Evolutionary conservation across 2,113 vertebrate genomes (phyloP), one percentile per base, ranked within the genome.

Genomic region (Tetrao urogallus): DNA sequence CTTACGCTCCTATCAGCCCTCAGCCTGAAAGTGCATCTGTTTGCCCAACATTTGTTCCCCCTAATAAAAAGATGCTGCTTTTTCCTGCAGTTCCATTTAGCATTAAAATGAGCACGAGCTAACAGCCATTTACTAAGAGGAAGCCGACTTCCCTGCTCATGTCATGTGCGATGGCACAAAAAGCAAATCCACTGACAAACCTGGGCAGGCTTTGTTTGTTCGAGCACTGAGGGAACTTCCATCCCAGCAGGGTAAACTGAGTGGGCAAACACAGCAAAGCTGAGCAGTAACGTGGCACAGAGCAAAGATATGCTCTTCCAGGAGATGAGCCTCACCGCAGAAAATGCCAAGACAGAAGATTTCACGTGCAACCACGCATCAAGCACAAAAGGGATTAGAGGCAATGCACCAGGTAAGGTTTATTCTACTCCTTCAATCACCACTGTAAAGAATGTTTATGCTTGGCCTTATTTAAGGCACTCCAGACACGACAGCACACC

Each of bases 141-240:
- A 66, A 40, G 34, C 1, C 6, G 2, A 17, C 22, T 63, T 3
- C 45, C 2, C 38, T 25, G 38, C 45, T 0, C 5, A n/a, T 0
- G 20, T 40, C 27, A 34, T 67, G 88, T 3, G 38, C 38, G 9
- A 5, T 0, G 0, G 66, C 70, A 52, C 67, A 52, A n/a, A 17
- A 3, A 63, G 34, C 21, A 24, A 45, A 57, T 6, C 85, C 60
- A 25, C 61, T 5, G 15, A 60, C 52, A 81, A 18, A 20, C 40
- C 80, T 60, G 2, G 5, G 48, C 0, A 12, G 73, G 4, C 30
- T 24, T 69, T 65, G 24, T 48, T 71, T 5, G 0, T 25, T 50
- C 60, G 7, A 38, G 63, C 7, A 19, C 27, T 13, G 25, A 25
- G 64, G 28, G 70, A 78, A 52, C 65, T 28, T 38, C 65, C 27